Evolutionary conservation across 2,113 vertebrate species (phyloP).

Genomic region (Prochilodus magdalenae): DNA sequence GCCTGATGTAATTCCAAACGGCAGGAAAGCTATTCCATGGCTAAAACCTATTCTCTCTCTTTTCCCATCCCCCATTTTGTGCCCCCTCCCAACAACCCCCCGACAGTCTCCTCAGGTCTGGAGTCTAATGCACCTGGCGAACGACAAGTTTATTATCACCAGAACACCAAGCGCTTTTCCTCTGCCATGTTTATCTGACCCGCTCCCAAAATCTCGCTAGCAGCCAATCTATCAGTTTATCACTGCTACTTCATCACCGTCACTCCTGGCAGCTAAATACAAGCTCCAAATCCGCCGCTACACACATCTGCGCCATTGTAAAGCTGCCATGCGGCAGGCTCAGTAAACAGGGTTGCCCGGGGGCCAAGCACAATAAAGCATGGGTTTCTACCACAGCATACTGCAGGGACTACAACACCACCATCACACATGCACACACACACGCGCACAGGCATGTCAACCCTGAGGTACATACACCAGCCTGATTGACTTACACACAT

Average conservation of each 20-base stretch:
- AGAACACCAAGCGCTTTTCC: conserved; percentile 78
- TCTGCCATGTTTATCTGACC: conserved; percentile 84
- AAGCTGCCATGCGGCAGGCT: conserved; percentile 72
- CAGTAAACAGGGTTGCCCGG: conserved; percentile 79
- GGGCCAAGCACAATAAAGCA: conserved; percentile 68
- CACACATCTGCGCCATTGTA: conserved; percentile 80
- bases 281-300: conserved; percentile 86
- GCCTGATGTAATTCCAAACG: conserved; percentile 52
- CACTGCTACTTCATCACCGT: conserved; percentile 89
- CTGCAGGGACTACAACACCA: conserved; percentile 38
- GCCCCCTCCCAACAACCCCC: conserved; percentile 9
- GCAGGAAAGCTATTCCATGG: conserved; percentile 42
- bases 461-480: conserved; percentile 9
- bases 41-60: conserved; percentile 25
- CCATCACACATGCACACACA: conserved; percentile 24
- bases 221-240: conserved; percentile 91
- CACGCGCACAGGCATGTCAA: conserved; percentile 35
- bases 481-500: not conserved
- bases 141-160: conserved; percentile 84
- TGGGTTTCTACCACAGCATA: conserved; percentile 41
- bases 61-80: conserved; percentile 17
- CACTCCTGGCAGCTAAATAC: conserved; percentile 88
- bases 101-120: conserved; percentile 59
- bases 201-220: conserved; percentile 85
- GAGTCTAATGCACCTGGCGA: conserved; percentile 64